phyloP scores from a whole-genome alignment of 2,797 vertebrate species.

The Pitangus sulphuratus region DNA sequence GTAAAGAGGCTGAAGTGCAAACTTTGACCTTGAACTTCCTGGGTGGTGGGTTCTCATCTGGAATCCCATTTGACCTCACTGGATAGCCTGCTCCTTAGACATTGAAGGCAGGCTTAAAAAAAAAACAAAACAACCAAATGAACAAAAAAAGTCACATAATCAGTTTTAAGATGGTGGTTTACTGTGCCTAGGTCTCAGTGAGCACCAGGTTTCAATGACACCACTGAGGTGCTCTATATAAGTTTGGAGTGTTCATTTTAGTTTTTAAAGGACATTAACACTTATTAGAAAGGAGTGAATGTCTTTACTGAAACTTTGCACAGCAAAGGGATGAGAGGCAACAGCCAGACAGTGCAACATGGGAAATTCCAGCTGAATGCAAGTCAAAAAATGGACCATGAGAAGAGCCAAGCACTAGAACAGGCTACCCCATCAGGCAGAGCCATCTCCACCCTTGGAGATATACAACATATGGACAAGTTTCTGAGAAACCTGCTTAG shows the following conservation, averaged over 20 bases:
- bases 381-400: background rate
- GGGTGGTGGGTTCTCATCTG: background rate
- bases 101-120: background rate
- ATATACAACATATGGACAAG: background rate
- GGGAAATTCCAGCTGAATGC: background rate
- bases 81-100: background rate
- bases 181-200: background rate
- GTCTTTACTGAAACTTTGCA: background rate
- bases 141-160: background rate
- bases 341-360: background rate
- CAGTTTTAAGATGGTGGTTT: background rate
- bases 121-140: background rate
- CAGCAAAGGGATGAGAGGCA: background rate
- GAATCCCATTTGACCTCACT: background rate
- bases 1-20: background rate
- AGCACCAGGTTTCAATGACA: background rate
- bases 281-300: background rate
- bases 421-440: background rate
- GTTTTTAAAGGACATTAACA: background rate
- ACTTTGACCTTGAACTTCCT: background rate
- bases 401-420: background rate
- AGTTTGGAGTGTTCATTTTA: background rate
- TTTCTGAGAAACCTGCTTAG: background rate
- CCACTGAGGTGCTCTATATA: background rate
- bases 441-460: background rate